Percentiles rank a stretch among this genome's conserved stretches.
phyloP scores from a whole-genome alignment of 2,113 vertebrate genomes.

The Percopsis transmontana region DNA sequence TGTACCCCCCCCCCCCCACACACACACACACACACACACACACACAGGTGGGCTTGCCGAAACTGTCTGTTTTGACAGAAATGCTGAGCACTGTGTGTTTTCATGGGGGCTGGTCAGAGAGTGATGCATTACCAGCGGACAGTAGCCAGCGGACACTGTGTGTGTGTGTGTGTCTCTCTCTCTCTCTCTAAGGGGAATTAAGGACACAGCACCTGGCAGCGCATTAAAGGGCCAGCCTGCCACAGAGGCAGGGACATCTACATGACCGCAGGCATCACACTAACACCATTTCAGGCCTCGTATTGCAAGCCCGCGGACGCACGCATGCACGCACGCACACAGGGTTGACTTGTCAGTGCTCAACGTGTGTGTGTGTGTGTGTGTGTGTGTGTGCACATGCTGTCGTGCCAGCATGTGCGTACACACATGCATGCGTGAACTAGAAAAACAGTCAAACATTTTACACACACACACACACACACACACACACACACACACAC shows the following conservation, averaged over 20 bases:
- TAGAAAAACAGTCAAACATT: background rate
- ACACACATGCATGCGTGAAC: conserved; percentile 8
- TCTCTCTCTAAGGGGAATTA: conserved; percentile 11
- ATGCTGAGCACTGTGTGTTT: background rate
- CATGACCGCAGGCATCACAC: background rate
- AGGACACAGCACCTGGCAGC: conserved; percentile 12
- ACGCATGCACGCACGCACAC: background rate
- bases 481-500: conserved; percentile 11
- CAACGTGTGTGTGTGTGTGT: background rate
- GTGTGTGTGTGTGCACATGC: background rate
- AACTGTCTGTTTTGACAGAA: conserved; percentile 6
- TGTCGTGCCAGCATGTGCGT: background rate
- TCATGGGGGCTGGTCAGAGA: conserved; percentile 11
- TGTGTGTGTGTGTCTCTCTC: background rate
- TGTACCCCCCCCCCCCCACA: background rate
- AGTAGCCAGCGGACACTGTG: background rate
- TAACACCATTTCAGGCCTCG: background rate
- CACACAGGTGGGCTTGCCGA: background rate
- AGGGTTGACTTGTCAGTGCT: background rate
- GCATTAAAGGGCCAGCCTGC: conserved; percentile 8
- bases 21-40: background rate
- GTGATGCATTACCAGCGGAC: conserved; percentile 7
- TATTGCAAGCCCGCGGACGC: background rate
- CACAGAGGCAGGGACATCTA: background rate
- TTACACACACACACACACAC: conserved; percentile 8